Evolutionary conservation across 1,140 invertebrate genomes (phyloP), one percentile per base, ranked within the genome.

Genomic region (Ladona fulva): DNA sequence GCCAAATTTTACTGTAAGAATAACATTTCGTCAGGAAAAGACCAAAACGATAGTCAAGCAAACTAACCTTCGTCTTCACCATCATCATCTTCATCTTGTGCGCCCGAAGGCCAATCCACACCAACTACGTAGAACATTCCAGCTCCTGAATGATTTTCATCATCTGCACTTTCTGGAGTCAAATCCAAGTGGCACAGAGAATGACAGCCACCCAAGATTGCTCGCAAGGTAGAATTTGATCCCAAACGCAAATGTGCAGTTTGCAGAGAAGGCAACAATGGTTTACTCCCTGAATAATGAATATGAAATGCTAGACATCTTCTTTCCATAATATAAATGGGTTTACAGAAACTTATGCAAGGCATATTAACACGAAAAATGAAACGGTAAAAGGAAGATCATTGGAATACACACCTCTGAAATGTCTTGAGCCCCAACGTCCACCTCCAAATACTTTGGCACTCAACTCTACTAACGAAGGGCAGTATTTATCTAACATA

Each of bases 401-500:
- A 37, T 37, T n/a, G 29, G 29, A 37, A 37, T 8, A 37, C 52
- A 16, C 14, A 66, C 52, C 52, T 66, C n/a, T 66, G 16, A 22
- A 12, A 66, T 66, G 3, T 22, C 52, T 66, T 1, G 52, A 19
- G 3, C 3, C 12, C 52, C 52, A 66, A 19, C 52, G 52, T 8
- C 24, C 74, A 24, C 76, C 77, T 24, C 80, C 42, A n/a, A 52
- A 77, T 24, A 80, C 77, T 78, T 79, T 80, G 8, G 81, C 81
- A 14, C 75, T 76, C 22, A 81, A 77, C 37, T 81, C 81, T 24
- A 77, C 77, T 12, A 81, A 75, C 6, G 77, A 59, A 16, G 81
- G 80, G 66, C 81, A 81, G 24, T 19, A 75, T 59, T 77, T 59
- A 16, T 74, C 76, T 19, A 81, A 74, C 29, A 74, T 59, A 19